Conservation (phyloP, 37 sponge, comb jelly and placozoan genomes). For the Ephydatia muelleri region DNA sequence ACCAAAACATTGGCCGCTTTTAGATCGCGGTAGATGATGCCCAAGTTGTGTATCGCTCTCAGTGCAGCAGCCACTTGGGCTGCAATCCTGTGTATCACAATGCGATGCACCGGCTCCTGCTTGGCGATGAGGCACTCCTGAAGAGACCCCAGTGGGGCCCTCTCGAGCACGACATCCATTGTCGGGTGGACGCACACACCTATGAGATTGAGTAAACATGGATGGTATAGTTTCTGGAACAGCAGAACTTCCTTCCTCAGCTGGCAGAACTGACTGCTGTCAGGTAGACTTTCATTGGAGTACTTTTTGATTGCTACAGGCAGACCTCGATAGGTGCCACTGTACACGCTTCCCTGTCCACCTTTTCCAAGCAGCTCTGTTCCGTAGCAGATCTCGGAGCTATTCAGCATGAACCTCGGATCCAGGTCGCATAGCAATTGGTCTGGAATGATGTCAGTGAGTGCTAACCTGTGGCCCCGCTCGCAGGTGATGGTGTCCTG, state of each 20-base stretch:
- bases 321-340: slow-evolving; percentile 61
- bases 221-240: slow-evolving; percentile 74
- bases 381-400: slow-evolving; percentile 50
- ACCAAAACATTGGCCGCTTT: slow-evolving; percentile 89
- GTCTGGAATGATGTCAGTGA: slow-evolving; percentile 83
- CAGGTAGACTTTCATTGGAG: slow-evolving; percentile 24
- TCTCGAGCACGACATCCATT: slow-evolving; percentile 84
- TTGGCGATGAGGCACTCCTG: slow-evolving; percentile 56
- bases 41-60: slow-evolving; percentile 68
- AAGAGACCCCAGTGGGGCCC: slow-evolving; percentile 83
- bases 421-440: slow-evolving; percentile 81
- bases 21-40: slow-evolving; percentile 84
- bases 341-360: slow-evolving; percentile 83
- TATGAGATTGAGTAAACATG: slow-evolving; percentile 74
- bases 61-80: slow-evolving; percentile 80
- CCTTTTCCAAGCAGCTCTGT: slow-evolving; percentile 81
- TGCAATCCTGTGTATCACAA: slow-evolving; percentile 73
- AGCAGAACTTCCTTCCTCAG: slow-evolving; percentile 70
- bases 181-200: slow-evolving; percentile 76
- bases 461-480: slow-evolving; percentile 47
- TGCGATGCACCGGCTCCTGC: slow-evolving; percentile 55
- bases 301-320: slow-evolving; percentile 84
- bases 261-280: slow-evolving; percentile 42
- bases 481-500: slow-evolving; percentile 27
- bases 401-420: slow-evolving; percentile 58